Percentiles rank a stretch among this genome's conserved stretches.
phyloP scores from a whole-genome alignment of 1,140 invertebrate genomes.

The Papilio polyxenes region DNA sequence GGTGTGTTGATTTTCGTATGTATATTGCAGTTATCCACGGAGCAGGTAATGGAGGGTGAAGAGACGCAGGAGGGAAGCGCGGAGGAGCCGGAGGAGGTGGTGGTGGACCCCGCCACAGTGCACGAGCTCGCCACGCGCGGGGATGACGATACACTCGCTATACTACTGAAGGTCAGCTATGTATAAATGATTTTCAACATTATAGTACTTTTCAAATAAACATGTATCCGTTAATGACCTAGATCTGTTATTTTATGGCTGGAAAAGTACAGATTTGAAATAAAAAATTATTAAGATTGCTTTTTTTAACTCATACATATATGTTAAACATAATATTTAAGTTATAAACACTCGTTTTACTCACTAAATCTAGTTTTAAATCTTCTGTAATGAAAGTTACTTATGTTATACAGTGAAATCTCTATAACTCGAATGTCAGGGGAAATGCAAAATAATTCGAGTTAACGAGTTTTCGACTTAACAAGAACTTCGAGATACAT shows the following conservation, averaged over 20 bases:
- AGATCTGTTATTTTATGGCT: too few species aligned
- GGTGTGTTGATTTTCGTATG: slow-evolving; percentile 21
- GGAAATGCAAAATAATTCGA: too few species aligned
- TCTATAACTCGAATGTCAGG: too few species aligned
- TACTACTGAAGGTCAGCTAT: slow-evolving; percentile 68
- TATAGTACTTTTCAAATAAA: background rate
- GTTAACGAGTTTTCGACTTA: too few species aligned
- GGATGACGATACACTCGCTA: slow-evolving; percentile 63
- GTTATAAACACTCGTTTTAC: too few species aligned
- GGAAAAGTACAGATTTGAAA: too few species aligned
- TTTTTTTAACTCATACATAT: too few species aligned
- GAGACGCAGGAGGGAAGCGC: slow-evolving; percentile 53
- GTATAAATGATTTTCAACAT: background rate
- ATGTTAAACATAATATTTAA: too few species aligned
- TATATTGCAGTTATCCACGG: slow-evolving; percentile 51
- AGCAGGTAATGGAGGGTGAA: slow-evolving; percentile 55
- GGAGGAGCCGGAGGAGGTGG: slow-evolving; percentile 58
- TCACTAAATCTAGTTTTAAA: background rate
- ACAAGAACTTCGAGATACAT: too few species aligned
- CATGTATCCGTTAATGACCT: too few species aligned
- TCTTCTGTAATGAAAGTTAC: background rate
- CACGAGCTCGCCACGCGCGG: slow-evolving; percentile 67
- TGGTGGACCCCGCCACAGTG: slow-evolving; percentile 59
- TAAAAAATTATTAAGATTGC: too few species aligned
- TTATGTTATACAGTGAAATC: too few species aligned